phyloP scores from a whole-genome alignment of 2,888 invertebrate genomes.

The Caenorhabditis virilis region DNA sequence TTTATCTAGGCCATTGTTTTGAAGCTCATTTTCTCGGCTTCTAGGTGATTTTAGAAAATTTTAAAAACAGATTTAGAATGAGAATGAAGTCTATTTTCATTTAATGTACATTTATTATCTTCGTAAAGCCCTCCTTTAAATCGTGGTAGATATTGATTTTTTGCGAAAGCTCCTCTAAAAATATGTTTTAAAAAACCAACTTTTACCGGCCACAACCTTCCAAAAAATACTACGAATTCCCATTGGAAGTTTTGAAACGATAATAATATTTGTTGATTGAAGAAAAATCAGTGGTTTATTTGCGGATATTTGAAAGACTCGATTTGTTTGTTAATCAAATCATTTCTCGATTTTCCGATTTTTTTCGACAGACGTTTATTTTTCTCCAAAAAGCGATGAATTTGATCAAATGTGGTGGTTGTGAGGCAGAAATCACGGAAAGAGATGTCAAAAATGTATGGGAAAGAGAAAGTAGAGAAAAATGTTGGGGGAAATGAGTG shows the following conservation, averaged over 20 bases:
- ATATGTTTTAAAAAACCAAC: not conserved
- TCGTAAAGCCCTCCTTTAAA: too few relatives aligned
- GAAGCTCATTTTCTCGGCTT: too few relatives aligned
- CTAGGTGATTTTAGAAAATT: too few relatives aligned
- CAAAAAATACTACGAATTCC: constrained; percentile 32
- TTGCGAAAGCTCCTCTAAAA: too few relatives aligned
- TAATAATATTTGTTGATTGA: not conserved
- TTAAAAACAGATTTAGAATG: too few relatives aligned
- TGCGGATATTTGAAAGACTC: too few relatives aligned
- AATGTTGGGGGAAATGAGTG: not conserved
- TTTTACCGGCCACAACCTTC: constrained; percentile 29
- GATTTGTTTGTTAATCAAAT: too few relatives aligned
- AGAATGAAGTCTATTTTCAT: too few relatives aligned
- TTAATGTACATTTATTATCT: too few relatives aligned
- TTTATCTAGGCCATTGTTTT: too few relatives aligned
- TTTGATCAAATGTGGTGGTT: constrained; percentile 20
- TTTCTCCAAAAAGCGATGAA: not conserved
- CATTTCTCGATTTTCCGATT: constrained; percentile 6
- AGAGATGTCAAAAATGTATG: constrained; percentile 18
- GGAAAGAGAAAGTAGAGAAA: not conserved
- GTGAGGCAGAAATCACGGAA: constrained; percentile 7
- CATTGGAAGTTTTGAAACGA: constrained; percentile 6
- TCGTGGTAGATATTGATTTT: too few relatives aligned
- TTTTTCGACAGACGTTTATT: not conserved
- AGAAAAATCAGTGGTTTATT: constrained; percentile 1